Evolutionary conservation across 1,140 invertebrate species (phyloP), one percentile per base, ranked within the genome.

Genomic region (Macrosteles quadrilineatus): DNA sequence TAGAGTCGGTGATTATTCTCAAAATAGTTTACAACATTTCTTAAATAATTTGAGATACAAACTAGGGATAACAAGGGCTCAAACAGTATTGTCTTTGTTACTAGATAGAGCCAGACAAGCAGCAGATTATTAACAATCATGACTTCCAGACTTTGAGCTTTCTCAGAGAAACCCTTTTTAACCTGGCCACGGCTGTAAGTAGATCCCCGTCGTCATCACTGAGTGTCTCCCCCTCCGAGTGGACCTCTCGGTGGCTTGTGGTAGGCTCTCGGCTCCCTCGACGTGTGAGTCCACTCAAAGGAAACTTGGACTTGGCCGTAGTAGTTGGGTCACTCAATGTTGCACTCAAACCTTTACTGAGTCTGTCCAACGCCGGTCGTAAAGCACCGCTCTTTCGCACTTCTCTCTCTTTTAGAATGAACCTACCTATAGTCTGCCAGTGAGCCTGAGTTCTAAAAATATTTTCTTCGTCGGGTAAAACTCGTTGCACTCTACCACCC

Each of bases 371-470:
- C 0, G 85, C 83, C 30, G 87, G 82, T 14, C 86, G 76, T 43
- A 87, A 70, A 79, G 36, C 70, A n/a, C 63, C 55, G 36, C 81
- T 77, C 6, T 87, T 83, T 43, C 84, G 76, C 74, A 85, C 79
- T 73, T 88, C 83, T 55, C 87, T 79, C 78, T 91, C 87, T 64
- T 88, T 85, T 29, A 91, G 78, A 0, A 91, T 88, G 75, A 91
- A 96, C 72, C 92, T 84, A 0, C 95, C 94, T 0, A 91, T 83
- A 0, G 92, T 93, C 75, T 94, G 94, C 95, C 95, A 98, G 71
- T 90, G 89, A 0, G 90, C 89, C 82, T 95, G 90, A 1, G 92
- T 92, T 31, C 90, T 87, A 78, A 96, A 96, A 0, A 98, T 91
- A 77, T 94, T 95, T 79, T 98, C 95, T 71, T 94, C 88, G 73